Evolutionary conservation across 1,140 invertebrate species (phyloP).

Genomic region (Latrodectus geometricus): DNA sequence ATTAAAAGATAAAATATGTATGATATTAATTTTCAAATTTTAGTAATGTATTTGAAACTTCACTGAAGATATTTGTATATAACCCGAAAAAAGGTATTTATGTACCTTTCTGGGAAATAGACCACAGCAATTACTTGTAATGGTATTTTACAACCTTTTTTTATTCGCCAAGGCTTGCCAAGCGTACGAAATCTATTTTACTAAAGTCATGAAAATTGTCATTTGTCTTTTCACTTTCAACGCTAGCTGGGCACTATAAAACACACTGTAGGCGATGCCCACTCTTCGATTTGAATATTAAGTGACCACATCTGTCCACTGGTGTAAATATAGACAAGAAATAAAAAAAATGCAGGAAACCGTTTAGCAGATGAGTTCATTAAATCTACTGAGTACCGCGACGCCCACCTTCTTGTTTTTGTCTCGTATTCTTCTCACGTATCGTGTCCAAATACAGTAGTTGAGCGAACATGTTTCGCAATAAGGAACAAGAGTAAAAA

Average conservation of each 20-base stretch:
- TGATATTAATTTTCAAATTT: no score
- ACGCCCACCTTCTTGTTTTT: constrained; percentile 1
- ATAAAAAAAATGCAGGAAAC: constrained; percentile 3
- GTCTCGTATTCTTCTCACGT: constrained; percentile 15
- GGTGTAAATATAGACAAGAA: constrained; percentile 55
- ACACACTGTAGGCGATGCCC: neutral
- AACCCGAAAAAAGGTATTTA: no score
- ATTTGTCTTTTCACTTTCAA: neutral
- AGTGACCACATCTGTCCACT: constrained; percentile 26
- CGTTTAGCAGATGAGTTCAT: constrained; percentile 60
- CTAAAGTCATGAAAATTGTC: neutral
- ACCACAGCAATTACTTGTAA: no score
- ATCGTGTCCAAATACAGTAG: neutral
- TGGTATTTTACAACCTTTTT: no score
- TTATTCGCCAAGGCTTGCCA: no score
- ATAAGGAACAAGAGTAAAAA: neutral
- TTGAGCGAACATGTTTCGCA: neutral
- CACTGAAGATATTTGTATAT: no score
- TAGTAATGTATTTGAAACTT: no score
- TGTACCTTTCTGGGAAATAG: no score
- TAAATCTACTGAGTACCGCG: constrained; percentile 53
- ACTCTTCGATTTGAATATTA: constrained; percentile 43
- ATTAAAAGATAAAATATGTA: no score
- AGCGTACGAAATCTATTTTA: neutral
- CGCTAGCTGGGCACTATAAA: neutral